Evolutionary conservation across 1,140 invertebrate species (phyloP), one percentile per base, ranked within the genome.

Genomic region (Lepeophtheirus salmonis): DNA sequence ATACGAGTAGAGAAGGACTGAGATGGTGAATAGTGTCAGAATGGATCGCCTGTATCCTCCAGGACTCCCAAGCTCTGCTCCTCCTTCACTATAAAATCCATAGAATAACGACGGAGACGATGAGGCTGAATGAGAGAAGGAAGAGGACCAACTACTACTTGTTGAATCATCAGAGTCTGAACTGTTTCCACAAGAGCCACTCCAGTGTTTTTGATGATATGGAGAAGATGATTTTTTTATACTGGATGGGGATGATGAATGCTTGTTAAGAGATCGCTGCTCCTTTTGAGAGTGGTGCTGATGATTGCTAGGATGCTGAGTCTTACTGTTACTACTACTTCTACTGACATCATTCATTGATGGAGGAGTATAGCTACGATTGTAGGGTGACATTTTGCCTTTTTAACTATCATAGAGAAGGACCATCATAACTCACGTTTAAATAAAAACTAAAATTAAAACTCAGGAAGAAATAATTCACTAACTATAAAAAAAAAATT

Each of bases 1-100:
- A 62, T 76, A 75, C 64, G 67, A 69, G 66, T 78, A 78, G 20
- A 67, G 64, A 13, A 62, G 51, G 17, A 67, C 18, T 16, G 65
- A 62, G 16, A 67, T 60, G 10, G 65, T 22, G 48, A 64, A 56
- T 52, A 66, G 62, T 22, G n/a, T n/a, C 6, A 41, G 30, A n/a
- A 41, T 6, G 30, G 30, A 41, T 41, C 30, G 6, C n/a, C 30
- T 41, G 30, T 6, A 6, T n/a, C 30, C n/a, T n/a, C 6, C 30
- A n/a, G 30, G 30, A n/a, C 6, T 41, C n/a, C 6, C 6, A n/a
- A 41, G 30, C 6, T 41, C 6, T 10, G n/a, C n/a, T 10, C n/a
- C 6, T 41, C 30, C 30, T 41, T n/a, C n/a, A n/a, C n/a, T n/a
- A 41, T 41, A 41, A 41, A n/a, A 41, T 10, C 6, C 30, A 10